Base-by-base conservation (phyloP, 1,140 invertebrate species). In the Zaprionus ghesquierei region DNA sequence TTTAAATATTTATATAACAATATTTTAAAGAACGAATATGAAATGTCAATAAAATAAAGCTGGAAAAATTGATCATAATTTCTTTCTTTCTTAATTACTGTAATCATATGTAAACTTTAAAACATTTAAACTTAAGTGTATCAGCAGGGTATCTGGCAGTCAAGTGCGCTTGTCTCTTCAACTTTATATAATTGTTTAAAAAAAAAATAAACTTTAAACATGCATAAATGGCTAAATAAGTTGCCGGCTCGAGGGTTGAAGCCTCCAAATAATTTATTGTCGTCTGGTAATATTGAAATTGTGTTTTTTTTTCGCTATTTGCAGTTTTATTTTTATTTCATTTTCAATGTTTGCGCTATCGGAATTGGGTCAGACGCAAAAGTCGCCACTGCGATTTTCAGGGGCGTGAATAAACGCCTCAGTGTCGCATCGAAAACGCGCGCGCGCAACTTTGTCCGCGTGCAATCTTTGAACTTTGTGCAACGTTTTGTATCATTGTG, bases 191-290 rank as follows among this genome's bases (percentile, higher is more conserved):
- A 18, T 29, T 13, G 44, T 61, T 51, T 68, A n/a, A n/a, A n/a
- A n/a, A n/a, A 3, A 38, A 22, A 41, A 15, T 31, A 38, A 2
- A 38, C 13, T 86, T 78, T 69, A 80, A 15, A 41, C n/a, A 33
- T 33, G 2, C 76, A 77, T 74, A 77, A 80, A 76, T 61, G 53
- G n/a, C n/a, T 22, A 64, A 63, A 77, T 68, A 73, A 79, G 85
- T 69, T 65, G 73, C 66, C 81, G 72, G 50, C 81, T 86, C 87
- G 73, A 66, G 76, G 70, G 71, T 29, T 35, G 69, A 69, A 89
- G 72, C 84, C 84, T 87, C 84, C 77, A 89, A 87, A 87, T 80
- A 84, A 87, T 87, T 89, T 87, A 87, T 87, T 69, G 69, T 73
- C 68, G 59, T 71, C 49, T n/a, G 49, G 18, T 41, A 27, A 50